A percentile compares a stretch with the other conserved stretches of the same genome.
Conservation (phyloP, 1,140 invertebrate species). For the Archegozetes longisetosus region DNA sequence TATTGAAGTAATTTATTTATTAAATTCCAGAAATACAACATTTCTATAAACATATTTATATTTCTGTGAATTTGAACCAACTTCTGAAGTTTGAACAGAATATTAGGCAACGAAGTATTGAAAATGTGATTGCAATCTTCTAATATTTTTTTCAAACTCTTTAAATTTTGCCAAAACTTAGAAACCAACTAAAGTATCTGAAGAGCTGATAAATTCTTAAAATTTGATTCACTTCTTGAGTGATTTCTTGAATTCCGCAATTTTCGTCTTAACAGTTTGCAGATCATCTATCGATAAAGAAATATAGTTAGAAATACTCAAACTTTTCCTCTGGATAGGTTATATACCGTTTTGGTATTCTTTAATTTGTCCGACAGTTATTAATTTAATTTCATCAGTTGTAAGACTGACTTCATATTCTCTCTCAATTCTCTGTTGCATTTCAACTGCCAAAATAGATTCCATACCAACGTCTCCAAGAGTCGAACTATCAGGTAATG, state of each 20-base stretch:
- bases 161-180: background rate
- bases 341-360: slow-evolving; percentile 6
- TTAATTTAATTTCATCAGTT: slow-evolving; percentile 11
- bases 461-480: slow-evolving; percentile 88
- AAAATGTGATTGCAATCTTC: background rate
- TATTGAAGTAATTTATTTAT: no score
- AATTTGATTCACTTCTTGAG: background rate
- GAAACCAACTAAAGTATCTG: no score
- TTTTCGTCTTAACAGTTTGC: slow-evolving; percentile 1
- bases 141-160: background rate
- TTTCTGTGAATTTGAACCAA: no score
- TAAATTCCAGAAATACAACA: no score
- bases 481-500: slow-evolving; percentile 38
- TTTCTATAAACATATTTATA: no score
- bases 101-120: background rate
- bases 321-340: no score
- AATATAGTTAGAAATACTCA: background rate
- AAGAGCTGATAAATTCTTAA: no score
- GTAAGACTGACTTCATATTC: slow-evolving; percentile 14
- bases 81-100: background rate
- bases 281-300: background rate
- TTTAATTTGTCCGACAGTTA: slow-evolving; percentile 12
- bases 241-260: slow-evolving; percentile 4
- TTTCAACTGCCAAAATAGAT: slow-evolving; percentile 91
- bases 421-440: slow-evolving; percentile 39